Base-by-base conservation (phyloP, 2,888 invertebrate genomes). In the Heterodera filipjevi region DNA sequence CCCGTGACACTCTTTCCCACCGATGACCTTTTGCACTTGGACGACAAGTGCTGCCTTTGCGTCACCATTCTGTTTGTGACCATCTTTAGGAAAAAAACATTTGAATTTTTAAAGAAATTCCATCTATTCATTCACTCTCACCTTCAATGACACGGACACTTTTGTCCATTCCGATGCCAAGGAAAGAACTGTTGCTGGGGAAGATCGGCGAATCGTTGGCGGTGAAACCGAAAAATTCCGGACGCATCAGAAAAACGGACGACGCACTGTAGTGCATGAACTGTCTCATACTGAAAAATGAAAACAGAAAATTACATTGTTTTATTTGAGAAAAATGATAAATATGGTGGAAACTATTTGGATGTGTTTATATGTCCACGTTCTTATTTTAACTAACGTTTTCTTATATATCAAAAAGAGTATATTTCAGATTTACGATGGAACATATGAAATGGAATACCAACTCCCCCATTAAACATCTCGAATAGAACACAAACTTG, bases 151-250 rank as follows among this genome's bases (percentile, higher is more conserved):
- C 30, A 10, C 79, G 79, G 68, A 70, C 59, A 44, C 68, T 77
- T 53, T 79, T 79, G 16, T 79, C 3, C 44, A 68, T 44, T 30
- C 79, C 79, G 59, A 79, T 78, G n/a, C 66, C 79, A 30, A 79
- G 66, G 46, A 72, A 79, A 8, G 79, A n/a, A 8, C 68, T 39
- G 39, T 66, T 78, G 49, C 44, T 73, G 1, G 39, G 49, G 39
- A 79, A 79, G 30, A 16, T 39, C 8, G 78, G 49, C 19, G 22
- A 64, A 66, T 79, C 78, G 1, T 19, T 22, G 19, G 44, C 35
- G 16, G 16, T 27, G 32, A 79, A 79, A 1, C 79, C 77, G 16
- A 35, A 16, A 12, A 32, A 2, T 0, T n/a, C 8, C n/a, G 76
- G 79, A 46, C 33, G 79, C 27, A 59, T 49, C n/a, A 59, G 78